Evolutionary conservation across 2,797 vertebrate genomes (phyloP), one percentile per base, ranked within the genome.

Genomic region (Sebastes variabilis): DNA sequence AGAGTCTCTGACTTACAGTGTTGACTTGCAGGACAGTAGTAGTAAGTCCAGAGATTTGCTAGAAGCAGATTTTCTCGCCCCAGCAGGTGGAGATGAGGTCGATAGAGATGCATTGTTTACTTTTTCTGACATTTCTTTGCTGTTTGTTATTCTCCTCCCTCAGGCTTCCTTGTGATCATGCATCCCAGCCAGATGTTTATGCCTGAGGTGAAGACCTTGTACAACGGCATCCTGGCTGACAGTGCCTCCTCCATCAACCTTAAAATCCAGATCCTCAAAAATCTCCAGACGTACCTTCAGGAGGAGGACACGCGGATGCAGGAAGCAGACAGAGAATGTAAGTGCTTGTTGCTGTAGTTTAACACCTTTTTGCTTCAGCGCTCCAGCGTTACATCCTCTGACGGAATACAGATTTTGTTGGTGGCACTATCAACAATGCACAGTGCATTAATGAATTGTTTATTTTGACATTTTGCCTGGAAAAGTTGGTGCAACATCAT

Each of bases 301-400:
- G 98, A 99, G 91, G 98, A 99, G 68, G 98, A 99, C 88, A 97
- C 97, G 0, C 97, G 98, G 54, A 99, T 99, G 98, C 98, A 99
- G 81, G 97, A 98, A 86, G 98, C 98, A 36, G 98, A 99, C 93
- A 95, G 97, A 94, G 98, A 99, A 91, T 99, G 98, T 99, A 92
- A 96, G 97, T 94, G 9, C 1, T 65, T 38, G 14, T 32, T 62
- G n/a, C 30, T 65, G 14, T 46, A 13, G 9, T 52, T 30, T 0
- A 22, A 61, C 49, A 54, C 5, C 11, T 73, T 42, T 66, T 82
- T 72, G 1, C 29, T 54, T 67, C n/a, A 8, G 3, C 12, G 8
- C 42, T 54, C 8, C 13, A 38, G 29, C 42, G 12, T 66, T 56
- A 6, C 9, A 1, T 32, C 8, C 22, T 32, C 10, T 16, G 20